phyloP scores from a whole-genome alignment of 2,797 vertebrate species.

The Rhinichthys osculus region DNA sequence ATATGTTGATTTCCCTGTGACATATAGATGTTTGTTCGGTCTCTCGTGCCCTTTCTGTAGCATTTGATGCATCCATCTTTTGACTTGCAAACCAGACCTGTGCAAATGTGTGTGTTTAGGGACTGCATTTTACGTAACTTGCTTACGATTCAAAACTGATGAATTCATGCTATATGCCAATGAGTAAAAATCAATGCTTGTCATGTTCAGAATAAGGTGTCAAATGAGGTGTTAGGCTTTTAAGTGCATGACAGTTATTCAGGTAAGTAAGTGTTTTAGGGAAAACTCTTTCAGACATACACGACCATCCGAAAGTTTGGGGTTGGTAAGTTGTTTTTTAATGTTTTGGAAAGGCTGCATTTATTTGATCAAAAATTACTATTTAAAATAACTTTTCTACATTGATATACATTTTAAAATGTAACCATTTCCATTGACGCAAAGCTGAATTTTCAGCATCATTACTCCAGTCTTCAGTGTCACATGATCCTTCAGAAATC shows the following conservation, averaged over 20 bases:
- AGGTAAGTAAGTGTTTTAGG: neutral
- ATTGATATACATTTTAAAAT: neutral
- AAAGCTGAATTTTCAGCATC: neutral
- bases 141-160: conserved; percentile 4
- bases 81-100: conserved; percentile 36
- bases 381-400: neutral
- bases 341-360: neutral
- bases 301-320: neutral
- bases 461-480: neutral
- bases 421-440: neutral
- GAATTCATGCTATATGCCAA: neutral
- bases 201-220: neutral
- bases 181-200: neutral
- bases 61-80: conserved; percentile 14
- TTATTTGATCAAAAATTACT: neutral
- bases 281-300: neutral
- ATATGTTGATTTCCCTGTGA: conserved; percentile 39
- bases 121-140: conserved; percentile 9
- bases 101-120: conserved; percentile 1
- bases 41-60: conserved; percentile 37
- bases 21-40: conserved; percentile 35
- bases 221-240: conserved; percentile 2
- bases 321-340: neutral
- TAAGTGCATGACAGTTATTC: neutral
- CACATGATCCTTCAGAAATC: neutral